Evolutionary conservation across 2,113 vertebrate species (phyloP).

Genomic region (Chaetodon auriga): DNA sequence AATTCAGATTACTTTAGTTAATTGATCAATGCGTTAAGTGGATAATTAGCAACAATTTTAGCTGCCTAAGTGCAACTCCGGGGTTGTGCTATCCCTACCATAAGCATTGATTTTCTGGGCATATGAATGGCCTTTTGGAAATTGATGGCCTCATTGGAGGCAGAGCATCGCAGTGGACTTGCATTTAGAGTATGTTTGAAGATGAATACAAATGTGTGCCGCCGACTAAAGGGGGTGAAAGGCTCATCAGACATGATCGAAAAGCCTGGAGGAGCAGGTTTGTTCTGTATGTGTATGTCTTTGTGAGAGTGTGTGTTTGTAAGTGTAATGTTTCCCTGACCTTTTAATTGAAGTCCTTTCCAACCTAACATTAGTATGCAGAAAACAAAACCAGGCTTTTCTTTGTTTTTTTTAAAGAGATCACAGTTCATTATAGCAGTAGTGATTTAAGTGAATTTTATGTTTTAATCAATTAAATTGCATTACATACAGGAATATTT

Average conservation of each 20-base stretch:
- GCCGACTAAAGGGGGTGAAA: conserved; percentile 70
- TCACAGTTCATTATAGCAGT: not conserved
- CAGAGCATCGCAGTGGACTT: conserved; percentile 77
- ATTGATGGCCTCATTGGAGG: conserved; percentile 85
- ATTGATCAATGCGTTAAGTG: conserved; percentile 89
- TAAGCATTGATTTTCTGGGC: conserved; percentile 87
- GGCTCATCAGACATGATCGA: conserved; percentile 75
- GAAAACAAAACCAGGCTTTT: conserved; percentile 32
- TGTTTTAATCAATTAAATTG: not conserved
- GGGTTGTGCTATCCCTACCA: conserved; percentile 84
- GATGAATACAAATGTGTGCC: conserved; percentile 83
- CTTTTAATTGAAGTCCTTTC: conserved; percentile 67
- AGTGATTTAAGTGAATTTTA: not conserved
- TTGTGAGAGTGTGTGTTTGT: conserved; percentile 45
- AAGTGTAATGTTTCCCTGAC: conserved; percentile 65
- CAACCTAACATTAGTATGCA: conserved; percentile 40
- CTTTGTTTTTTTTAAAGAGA: not conserved
- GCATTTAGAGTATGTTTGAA: conserved; percentile 85
- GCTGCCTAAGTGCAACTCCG: conserved; percentile 85
- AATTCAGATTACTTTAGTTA: conserved; percentile 89
- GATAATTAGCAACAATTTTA: conserved; percentile 89
- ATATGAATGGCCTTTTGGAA: conserved; percentile 88
- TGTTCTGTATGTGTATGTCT: conserved; percentile 40
- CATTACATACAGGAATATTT: not conserved
- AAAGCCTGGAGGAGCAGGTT: conserved; percentile 68